These are phyloP conservation scores for Eutrigla gurnardus DNA, from an alignment of 2,797 vertebrate genomes.

Conservation along the genomic window DNA sequence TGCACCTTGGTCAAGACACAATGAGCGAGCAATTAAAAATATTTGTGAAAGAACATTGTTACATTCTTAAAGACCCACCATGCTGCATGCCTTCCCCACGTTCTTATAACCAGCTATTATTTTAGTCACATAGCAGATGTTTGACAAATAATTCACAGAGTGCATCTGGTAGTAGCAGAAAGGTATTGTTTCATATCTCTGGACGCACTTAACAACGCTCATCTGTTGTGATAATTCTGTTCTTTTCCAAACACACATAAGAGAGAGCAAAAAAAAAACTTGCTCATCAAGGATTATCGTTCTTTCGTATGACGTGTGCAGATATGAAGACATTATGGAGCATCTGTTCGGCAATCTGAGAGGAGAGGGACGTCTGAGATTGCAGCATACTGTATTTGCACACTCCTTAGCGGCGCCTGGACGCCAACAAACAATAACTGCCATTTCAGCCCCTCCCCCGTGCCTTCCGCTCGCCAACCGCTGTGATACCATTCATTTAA, in stretches of 20 bases:
- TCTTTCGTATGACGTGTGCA: conserved; percentile 33
- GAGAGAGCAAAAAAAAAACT: conserved; percentile 6
- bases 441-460: conserved; percentile 35
- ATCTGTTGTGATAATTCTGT: not conserved
- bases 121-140: conserved; percentile 6
- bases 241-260: conserved; percentile 11
- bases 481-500: conserved; percentile 63
- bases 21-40: conserved; percentile 39
- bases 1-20: conserved; percentile 29
- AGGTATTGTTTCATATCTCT: not conserved
- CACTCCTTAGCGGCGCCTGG: conserved; percentile 34
- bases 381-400: conserved; percentile 51
- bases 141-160: conserved; percentile 1
- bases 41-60: conserved; percentile 3
- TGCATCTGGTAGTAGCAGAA: conserved; percentile 2
- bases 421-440: conserved; percentile 51
- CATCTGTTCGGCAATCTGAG: conserved; percentile 63
- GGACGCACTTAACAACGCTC: conserved; percentile 11
- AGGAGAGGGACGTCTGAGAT: conserved; percentile 40
- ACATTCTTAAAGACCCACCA: not conserved
- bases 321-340: conserved; percentile 40
- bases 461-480: conserved; percentile 32
- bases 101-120: not conserved
- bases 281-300: conserved; percentile 36
- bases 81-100: not conserved